Conservation (phyloP, 2,797 vertebrate species). For the Macropus fuliginosus region DNA sequence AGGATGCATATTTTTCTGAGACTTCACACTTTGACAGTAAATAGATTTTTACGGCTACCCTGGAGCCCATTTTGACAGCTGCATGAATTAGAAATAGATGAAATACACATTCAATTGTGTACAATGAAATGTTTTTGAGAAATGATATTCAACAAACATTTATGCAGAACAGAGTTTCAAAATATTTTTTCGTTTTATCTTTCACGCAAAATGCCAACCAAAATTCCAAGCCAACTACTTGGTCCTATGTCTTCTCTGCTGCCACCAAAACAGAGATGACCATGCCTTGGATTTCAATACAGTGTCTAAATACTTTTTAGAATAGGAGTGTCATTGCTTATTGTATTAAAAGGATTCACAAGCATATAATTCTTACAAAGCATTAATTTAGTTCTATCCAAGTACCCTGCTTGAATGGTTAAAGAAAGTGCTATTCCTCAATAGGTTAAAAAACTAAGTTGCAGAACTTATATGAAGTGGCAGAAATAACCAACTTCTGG, state of each 20-base stretch:
- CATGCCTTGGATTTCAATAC: constrained; percentile 38
- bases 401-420: constrained; percentile 32
- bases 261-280: constrained; percentile 32
- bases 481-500: constrained; percentile 38
- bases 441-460: background rate
- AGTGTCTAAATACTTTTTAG: constrained; percentile 5
- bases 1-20: constrained; percentile 65
- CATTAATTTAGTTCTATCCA: constrained; percentile 46
- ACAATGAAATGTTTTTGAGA: background rate
- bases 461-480: constrained; percentile 1
- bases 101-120: constrained; percentile 44
- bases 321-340: constrained; percentile 54
- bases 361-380: constrained; percentile 53
- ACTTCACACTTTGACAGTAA: constrained; percentile 16
- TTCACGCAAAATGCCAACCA: constrained; percentile 24
- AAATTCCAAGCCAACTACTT: constrained; percentile 16
- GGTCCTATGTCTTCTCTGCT: constrained; percentile 7
- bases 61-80: constrained; percentile 75
- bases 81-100: constrained; percentile 67
- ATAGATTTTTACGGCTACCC: constrained; percentile 41
- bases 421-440: background rate
- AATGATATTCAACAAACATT: constrained; percentile 51
- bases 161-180: constrained; percentile 53
- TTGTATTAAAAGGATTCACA: constrained; percentile 59
- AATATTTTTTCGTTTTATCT: constrained; percentile 34